Percentiles rank a stretch among this genome's conserved stretches.
phyloP scores from a whole-genome alignment of 1,140 invertebrate genomes.

The Bombus turneri region DNA sequence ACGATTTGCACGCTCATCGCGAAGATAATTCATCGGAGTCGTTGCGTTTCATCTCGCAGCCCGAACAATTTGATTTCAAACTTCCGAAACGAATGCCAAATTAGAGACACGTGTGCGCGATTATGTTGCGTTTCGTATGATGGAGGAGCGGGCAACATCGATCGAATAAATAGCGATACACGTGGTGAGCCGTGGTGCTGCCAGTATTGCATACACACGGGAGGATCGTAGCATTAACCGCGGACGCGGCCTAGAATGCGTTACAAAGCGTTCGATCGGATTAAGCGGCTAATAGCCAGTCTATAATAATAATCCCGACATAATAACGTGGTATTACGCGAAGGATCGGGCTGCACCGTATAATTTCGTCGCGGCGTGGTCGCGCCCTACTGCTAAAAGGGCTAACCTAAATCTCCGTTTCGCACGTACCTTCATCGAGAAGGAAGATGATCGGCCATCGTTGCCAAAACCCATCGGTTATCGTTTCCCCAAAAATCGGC shows the following conservation, averaged over 20 bases:
- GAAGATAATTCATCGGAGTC: not conserved
- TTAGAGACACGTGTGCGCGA: slow-evolving; percentile 35
- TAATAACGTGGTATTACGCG: slow-evolving; percentile 69
- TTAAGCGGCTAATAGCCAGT: slow-evolving; percentile 70
- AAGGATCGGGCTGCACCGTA: slow-evolving; percentile 60
- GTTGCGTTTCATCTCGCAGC: not conserved
- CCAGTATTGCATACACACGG: slow-evolving; percentile 32
- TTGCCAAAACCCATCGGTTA: not conserved
- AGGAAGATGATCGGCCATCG: slow-evolving; percentile 2
- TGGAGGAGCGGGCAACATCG: slow-evolving; percentile 32
- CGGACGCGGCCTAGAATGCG: slow-evolving; percentile 65
- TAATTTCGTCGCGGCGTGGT: slow-evolving; percentile 66
- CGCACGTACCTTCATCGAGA: slow-evolving; percentile 34
- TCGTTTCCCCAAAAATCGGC: not conserved
- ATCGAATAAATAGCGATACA: slow-evolving; percentile 53
- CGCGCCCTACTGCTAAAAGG: slow-evolving; percentile 54
- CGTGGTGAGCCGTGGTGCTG: not conserved
- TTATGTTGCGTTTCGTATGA: slow-evolving; percentile 30
- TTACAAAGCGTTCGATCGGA: slow-evolving; percentile 71
- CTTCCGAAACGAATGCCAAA: slow-evolving; percentile 6
- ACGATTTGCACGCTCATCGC: not conserved
- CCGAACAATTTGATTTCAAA: slow-evolving; percentile 35
- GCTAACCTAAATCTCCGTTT: slow-evolving; percentile 63
- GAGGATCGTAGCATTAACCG: slow-evolving; percentile 61
- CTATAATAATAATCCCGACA: slow-evolving; percentile 69